phyloP scores from a whole-genome alignment of 2,888 invertebrate species.

The Keiferia lycopersicella region DNA sequence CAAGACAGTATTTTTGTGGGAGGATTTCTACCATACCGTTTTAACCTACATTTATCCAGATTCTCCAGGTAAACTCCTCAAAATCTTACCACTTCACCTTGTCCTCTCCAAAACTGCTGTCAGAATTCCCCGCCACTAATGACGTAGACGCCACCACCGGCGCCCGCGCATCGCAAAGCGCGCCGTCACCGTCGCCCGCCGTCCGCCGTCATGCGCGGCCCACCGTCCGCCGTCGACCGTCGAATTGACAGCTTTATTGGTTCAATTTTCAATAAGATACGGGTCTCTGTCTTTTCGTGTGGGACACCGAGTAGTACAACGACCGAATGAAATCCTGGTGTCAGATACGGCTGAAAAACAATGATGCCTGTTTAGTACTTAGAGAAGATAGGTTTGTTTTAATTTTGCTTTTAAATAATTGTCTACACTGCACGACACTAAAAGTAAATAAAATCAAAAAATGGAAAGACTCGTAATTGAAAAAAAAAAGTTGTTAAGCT shows the following conservation, averaged over 20 bases:
- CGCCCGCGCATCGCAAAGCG: constrained; percentile 53
- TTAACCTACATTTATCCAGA: too few relatives aligned
- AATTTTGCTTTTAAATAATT: not conserved
- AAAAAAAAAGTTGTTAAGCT: too few relatives aligned
- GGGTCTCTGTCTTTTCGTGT: not conserved
- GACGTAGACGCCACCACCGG: constrained; percentile 39
- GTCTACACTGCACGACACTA: too few relatives aligned
- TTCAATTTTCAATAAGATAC: constrained; percentile 10
- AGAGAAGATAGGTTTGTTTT: not conserved
- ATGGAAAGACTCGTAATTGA: too few relatives aligned
- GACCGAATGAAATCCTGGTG: too few relatives aligned
- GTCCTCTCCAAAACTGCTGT: not conserved
- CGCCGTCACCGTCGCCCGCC: constrained; percentile 54
- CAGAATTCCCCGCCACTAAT: constrained; percentile 15
- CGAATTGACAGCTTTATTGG: constrained; percentile 12
- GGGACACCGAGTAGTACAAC: too few relatives aligned
- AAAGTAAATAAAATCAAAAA: too few relatives aligned
- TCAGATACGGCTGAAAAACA: too few relatives aligned
- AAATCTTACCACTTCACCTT: not conserved
- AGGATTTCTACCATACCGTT: too few relatives aligned
- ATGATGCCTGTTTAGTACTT: not conserved
- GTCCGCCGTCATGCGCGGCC: constrained; percentile 9
- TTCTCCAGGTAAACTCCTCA: too few relatives aligned
- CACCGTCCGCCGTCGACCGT: not conserved
- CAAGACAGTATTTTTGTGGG: too few relatives aligned